Percentiles rank a stretch among this genome's conserved stretches.
Conservation (phyloP, 2,888 invertebrate species). For the Sclerodermus sp. region DNA sequence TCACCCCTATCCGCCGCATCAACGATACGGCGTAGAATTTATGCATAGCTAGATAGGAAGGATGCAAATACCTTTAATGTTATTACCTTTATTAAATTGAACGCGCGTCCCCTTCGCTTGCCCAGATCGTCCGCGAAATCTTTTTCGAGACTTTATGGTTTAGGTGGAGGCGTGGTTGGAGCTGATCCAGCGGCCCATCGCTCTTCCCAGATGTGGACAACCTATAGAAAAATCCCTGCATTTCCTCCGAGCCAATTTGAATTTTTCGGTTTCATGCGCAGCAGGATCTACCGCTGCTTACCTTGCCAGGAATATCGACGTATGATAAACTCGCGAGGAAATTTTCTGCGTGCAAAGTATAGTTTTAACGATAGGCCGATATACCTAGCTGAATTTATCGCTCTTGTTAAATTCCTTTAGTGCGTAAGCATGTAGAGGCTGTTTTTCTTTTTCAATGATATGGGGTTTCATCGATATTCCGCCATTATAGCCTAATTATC, state of each 20-base stretch:
- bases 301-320: no score
- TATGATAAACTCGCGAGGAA: no score
- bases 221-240: not conserved
- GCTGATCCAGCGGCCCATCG: conserved; percentile 30
- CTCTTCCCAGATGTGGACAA: conserved; percentile 10
- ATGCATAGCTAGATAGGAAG: conserved; percentile 32
- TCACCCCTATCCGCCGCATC: conserved; percentile 11
- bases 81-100: conserved; percentile 57
- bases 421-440: no score
- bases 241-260: conserved; percentile 9
- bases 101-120: conserved; percentile 30
- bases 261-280: conserved; percentile 16
- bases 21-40: conserved; percentile 26
- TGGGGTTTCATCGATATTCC: no score
- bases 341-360: no score
- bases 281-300: no score
- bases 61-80: conserved; percentile 52
- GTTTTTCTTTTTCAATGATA: no score
- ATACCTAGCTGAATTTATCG: no score
- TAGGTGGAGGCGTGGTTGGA: conserved; percentile 47
- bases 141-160: conserved; percentile 34
- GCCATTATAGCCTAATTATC: no score
- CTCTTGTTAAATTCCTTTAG: no score
- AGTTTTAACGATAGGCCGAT: no score
- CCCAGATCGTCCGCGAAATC: conserved; percentile 14